Evolutionary conservation across 2,797 vertebrate genomes (phyloP), one percentile per base, ranked within the genome.

Genomic region (Simalia tracyae): DNA sequence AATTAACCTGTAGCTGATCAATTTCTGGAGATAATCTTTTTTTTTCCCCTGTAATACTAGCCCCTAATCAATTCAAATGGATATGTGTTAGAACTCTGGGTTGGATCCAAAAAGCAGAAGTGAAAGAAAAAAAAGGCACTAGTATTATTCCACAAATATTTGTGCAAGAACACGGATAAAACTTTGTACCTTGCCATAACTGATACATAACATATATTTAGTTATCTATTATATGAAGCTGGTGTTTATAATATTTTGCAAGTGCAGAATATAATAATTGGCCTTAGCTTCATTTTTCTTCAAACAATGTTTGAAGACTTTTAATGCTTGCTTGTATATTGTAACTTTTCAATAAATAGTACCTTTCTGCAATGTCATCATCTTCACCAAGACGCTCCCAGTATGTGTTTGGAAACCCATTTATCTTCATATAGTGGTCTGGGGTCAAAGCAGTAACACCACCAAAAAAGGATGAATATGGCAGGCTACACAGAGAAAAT

Each of bases 361-460:
- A 98, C 97, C 97, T 97, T 88, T 94, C 87, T 76, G 97, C 97
- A 84, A 98, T 97, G 93, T 98, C 97, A 0, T 97, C 97, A 28
- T 95, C 93, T 95, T 97, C 97, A 91, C 95, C 96, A 59, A 93
- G 95, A 0, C 91, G 93, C 0, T 95, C 97, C 97, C 97, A 97
- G 93, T 97, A 98, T 0, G 96, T 97, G 90, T 98, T 98, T 92
- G 97, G 97, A 95, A 98, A 97, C 17, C 97, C 97, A 86, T 98
- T 98, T 56, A 98, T 98, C 96, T 96, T 97, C 96, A 98, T 96
- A 93, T 97, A 98, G 46, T 97, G 97, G 56, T 97, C 97, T 63
- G 97, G 97, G 88, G 97, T 97, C 92, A 98, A 92, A 84, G 97
- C 97, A 92, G 95, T 97, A n/a, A 98, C 97, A 0, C 97, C 97